Percentiles rank a stretch among this genome's conserved stretches.
phyloP scores from a whole-genome alignment of 1,140 invertebrate species.

The Diorhabda carinulata region DNA sequence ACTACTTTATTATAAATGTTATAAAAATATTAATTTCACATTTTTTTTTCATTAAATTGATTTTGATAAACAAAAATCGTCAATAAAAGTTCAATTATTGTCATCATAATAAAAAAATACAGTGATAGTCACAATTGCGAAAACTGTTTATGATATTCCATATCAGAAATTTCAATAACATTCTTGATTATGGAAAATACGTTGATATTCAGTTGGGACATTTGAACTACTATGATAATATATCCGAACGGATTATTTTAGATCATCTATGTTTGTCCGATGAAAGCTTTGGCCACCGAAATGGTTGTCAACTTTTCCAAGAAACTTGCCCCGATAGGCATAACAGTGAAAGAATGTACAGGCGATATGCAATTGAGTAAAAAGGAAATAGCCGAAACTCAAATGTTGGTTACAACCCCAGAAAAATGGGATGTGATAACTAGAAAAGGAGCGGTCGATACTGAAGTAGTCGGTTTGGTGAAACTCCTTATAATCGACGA shows the following conservation, averaged over 20 bases:
- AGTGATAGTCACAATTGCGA: too few species aligned
- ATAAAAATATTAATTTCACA: too few species aligned
- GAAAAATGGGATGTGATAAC: constrained; percentile 99
- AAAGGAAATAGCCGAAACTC: constrained; percentile 89
- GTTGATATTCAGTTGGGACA: neutral
- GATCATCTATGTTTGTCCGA: constrained; percentile 98
- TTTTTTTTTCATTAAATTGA: too few species aligned
- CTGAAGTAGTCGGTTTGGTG: constrained; percentile 85
- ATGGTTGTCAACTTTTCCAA: constrained; percentile 94
- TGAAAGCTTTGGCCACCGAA: constrained; percentile 98
- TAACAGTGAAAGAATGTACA: constrained; percentile 88
- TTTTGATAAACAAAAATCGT: too few species aligned
- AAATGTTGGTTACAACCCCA: constrained; percentile 97
- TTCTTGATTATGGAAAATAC: too few species aligned
- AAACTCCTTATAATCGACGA: constrained; percentile 97
- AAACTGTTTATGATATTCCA: too few species aligned
- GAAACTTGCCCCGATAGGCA: constrained; percentile 69
- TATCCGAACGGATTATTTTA: constrained; percentile 45
- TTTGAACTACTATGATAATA: neutral
- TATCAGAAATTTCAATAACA: too few species aligned
- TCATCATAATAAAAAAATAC: too few species aligned
- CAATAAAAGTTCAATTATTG: too few species aligned
- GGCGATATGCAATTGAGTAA: constrained; percentile 98
- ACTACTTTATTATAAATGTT: too few species aligned
- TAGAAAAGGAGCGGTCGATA: constrained; percentile 82